These are phyloP conservation scores for Puffinus mauretanicus DNA, from an alignment of 2,113 vertebrate genomes.

Conservation along the genomic window DNA sequence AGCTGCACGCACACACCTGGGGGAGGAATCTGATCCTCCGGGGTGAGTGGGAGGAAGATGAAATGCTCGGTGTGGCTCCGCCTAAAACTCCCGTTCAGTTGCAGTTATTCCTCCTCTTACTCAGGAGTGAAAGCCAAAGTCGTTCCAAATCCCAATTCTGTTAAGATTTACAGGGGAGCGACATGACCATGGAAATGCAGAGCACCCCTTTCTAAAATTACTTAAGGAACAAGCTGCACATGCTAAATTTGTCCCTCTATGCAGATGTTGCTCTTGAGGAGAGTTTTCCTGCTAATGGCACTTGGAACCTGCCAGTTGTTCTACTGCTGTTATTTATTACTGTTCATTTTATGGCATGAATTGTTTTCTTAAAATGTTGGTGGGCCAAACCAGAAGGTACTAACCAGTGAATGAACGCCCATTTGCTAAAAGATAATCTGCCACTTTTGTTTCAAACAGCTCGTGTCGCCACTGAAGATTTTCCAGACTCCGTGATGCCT, in stretches of 20 bases:
- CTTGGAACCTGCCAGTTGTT: not conserved
- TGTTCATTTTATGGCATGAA: not conserved
- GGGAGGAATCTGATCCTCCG: not conserved
- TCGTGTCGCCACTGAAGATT: not conserved
- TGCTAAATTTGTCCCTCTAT: not conserved
- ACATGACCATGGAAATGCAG: not conserved
- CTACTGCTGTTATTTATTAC: not conserved
- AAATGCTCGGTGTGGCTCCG: not conserved
- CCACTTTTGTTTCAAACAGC: slow-evolving; percentile 44
- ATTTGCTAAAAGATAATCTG: not conserved
- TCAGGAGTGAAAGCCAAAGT: not conserved
- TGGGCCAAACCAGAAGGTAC: not conserved
- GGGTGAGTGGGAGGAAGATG: not conserved
- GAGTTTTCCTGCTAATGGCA: not conserved
- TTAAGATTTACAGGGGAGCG: not conserved
- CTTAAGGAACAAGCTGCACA: not conserved
- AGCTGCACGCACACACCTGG: not conserved
- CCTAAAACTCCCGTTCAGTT: not conserved
- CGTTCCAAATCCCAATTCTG: not conserved
- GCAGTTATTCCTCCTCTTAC: not conserved
- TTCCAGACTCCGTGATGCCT: not conserved
- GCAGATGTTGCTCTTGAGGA: not conserved
- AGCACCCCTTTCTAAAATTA: not conserved
- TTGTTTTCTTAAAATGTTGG: not conserved
- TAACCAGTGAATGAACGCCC: not conserved